These are phyloP conservation scores for Acronicta alni DNA, from an alignment of 2,888 invertebrate species.

Conservation along the genomic window DNA sequence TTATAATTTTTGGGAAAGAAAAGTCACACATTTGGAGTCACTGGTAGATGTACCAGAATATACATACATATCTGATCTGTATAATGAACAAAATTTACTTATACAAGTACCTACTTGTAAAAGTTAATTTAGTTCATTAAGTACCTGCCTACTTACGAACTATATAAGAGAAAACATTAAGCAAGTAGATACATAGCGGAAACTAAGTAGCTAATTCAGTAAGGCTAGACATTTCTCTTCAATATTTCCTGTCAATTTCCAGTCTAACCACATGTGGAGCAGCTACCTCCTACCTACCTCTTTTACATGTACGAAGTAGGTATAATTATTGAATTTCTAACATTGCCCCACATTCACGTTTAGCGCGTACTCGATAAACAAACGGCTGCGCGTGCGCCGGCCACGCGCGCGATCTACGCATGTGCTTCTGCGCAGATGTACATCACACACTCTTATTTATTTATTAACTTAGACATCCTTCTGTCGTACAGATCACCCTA, in stretches of 20 bases:
- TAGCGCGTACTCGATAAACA: slow-evolving; percentile 35
- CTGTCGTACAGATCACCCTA: slow-evolving; percentile 34
- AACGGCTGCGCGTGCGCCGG: slow-evolving; percentile 34
- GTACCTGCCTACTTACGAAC: no score
- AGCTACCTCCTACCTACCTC: not conserved
- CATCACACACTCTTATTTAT: slow-evolving; percentile 44
- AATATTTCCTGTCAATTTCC: not conserved
- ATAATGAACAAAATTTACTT: no score
- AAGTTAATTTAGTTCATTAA: no score
- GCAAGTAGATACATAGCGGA: no score
- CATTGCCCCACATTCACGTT: slow-evolving; percentile 29
- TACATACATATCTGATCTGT: no score
- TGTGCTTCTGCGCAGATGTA: slow-evolving; percentile 56
- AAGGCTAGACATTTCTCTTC: no score
- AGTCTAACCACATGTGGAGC: not conserved
- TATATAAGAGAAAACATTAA: no score
- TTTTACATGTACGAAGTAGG: slow-evolving; percentile 1
- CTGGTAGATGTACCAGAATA: no score
- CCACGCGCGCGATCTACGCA: slow-evolving; percentile 26
- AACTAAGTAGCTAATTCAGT: no score
- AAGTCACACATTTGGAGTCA: no score
- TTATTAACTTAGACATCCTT: slow-evolving; percentile 24
- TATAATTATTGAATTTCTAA: slow-evolving; percentile 24
- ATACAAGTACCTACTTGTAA: no score
- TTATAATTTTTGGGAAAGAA: no score